These are phyloP conservation scores for Pandemis corylana DNA, from an alignment of 2,888 invertebrate genomes.

Conservation along the genomic window DNA sequence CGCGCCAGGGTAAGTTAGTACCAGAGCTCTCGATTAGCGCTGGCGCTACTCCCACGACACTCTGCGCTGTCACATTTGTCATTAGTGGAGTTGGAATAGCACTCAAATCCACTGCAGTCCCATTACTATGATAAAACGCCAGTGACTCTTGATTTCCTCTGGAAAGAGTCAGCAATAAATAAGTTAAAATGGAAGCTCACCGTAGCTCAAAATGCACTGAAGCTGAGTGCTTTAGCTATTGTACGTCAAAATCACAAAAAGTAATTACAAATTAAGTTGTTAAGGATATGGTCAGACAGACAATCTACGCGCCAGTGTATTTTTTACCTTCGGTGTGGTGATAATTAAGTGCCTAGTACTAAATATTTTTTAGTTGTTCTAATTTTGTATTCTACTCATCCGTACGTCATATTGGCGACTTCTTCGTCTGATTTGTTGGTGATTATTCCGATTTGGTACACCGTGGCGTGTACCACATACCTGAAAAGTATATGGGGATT, in stretches of 20 bases:
- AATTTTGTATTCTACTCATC: constrained; percentile 24
- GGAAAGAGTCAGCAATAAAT: constrained; percentile 29
- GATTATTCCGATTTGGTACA: constrained; percentile 76
- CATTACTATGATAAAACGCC: constrained; percentile 70
- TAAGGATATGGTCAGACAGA: too few species aligned
- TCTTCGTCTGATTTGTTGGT: constrained; percentile 68
- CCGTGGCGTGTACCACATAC: constrained; percentile 76
- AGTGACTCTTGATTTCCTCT: constrained; percentile 73
- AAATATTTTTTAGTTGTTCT: too few species aligned
- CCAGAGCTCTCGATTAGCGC: constrained; percentile 26
- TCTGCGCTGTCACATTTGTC: constrained; percentile 74
- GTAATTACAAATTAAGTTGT: too few species aligned
- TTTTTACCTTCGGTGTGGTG: too few species aligned
- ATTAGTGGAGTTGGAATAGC: constrained; percentile 62
- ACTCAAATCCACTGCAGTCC: constrained; percentile 64
- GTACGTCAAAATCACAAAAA: too few species aligned
- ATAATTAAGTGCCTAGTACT: too few species aligned
- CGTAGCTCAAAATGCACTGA: too few species aligned
- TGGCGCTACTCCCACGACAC: constrained; percentile 67
- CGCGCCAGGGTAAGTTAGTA: constrained; percentile 51
- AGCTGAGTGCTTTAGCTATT: too few species aligned
- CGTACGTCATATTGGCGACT: constrained; percentile 56
- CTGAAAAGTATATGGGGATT: constrained; percentile 47
- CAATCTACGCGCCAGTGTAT: too few species aligned
- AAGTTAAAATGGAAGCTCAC: background rate